phyloP scores from a whole-genome alignment of 2,113 vertebrate genomes.

The Tupaia tana region DNA sequence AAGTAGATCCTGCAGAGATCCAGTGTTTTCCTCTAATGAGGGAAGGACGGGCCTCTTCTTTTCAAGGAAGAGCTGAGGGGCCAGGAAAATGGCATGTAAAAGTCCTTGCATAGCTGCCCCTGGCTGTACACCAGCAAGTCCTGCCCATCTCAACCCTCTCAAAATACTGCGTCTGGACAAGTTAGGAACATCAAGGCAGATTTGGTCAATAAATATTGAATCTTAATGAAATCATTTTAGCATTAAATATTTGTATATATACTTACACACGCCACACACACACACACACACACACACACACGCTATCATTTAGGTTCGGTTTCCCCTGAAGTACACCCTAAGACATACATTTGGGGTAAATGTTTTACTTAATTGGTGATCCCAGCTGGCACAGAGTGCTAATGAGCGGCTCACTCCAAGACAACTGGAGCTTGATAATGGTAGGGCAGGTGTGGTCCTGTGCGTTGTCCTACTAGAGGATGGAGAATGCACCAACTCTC shows the following conservation, averaged over 20 bases:
- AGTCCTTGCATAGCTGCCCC: neutral
- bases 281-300: neutral
- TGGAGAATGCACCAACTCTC: neutral
- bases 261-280: neutral
- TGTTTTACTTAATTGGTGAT: neutral
- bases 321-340: neutral
- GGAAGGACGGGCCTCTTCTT: neutral
- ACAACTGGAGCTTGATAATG: neutral
- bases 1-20: neutral
- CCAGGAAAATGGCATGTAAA: neutral
- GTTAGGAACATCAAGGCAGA: neutral
- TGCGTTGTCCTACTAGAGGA: neutral
- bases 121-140: neutral
- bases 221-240: neutral
- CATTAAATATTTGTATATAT: neutral
- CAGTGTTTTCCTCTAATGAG: neutral
- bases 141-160: neutral
- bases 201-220: slow-evolving; percentile 18
- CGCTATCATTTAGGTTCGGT: neutral
- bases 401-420: neutral
- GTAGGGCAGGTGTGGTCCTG: neutral
- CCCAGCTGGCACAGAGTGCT: neutral
- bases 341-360: neutral
- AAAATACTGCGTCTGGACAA: neutral
- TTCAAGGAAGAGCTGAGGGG: neutral